These are phyloP conservation scores for Sussaba pulchella DNA, from an alignment of 2,888 invertebrate species.

Conservation along the genomic window DNA sequence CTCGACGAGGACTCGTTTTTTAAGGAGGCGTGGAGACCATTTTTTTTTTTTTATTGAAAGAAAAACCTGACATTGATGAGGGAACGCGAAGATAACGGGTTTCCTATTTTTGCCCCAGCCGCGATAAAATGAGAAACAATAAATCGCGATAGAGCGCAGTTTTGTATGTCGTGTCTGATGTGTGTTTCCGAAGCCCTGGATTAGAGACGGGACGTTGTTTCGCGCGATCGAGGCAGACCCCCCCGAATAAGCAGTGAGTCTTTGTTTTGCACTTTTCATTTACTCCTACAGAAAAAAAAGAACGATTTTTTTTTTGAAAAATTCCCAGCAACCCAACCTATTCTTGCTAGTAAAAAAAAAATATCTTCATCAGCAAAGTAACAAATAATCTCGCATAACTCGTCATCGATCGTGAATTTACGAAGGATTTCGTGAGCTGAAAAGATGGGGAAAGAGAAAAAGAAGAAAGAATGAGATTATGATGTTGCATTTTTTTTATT, in stretches of 20 bases:
- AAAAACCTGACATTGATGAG: too few relatives aligned
- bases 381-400: constrained; percentile 62
- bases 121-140: constrained; percentile 45
- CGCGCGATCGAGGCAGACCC: constrained; percentile 74
- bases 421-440: constrained; percentile 5
- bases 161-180: constrained; percentile 79
- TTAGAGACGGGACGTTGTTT: constrained; percentile 76
- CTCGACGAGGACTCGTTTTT: constrained; percentile 35
- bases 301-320: constrained; percentile 1
- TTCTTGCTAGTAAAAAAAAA: constrained; percentile 23
- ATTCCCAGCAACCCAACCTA: not conserved
- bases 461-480: too few relatives aligned
- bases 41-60: too few relatives aligned
- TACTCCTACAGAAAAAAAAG: constrained; percentile 47
- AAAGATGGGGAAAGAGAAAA: not conserved
- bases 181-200: constrained; percentile 79
- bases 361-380: constrained; percentile 41
- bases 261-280: constrained; percentile 63
- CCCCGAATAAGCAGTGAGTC: constrained; percentile 78
- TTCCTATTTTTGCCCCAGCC: not conserved
- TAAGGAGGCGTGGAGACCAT: too few relatives aligned
- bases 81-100: not conserved
- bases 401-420: constrained; percentile 46
- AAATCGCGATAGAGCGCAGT: constrained; percentile 64
- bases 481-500: constrained; percentile 5